Percentiles rank a stretch among this genome's conserved stretches.
phyloP scores from a whole-genome alignment of 2,888 invertebrate genomes.

The Melieria omissa region DNA sequence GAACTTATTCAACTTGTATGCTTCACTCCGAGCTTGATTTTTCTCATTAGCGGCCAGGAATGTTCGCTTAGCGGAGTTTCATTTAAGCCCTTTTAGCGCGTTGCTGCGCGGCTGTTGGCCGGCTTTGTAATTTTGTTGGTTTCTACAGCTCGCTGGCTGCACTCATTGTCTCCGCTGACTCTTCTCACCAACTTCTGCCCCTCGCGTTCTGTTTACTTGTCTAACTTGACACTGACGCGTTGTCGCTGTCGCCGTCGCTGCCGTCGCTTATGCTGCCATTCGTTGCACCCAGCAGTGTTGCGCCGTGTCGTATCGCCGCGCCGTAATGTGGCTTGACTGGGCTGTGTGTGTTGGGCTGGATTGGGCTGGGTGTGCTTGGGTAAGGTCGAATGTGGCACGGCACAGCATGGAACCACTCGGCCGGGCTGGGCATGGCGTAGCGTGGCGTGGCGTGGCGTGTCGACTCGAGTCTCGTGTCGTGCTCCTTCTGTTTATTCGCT shows the following conservation, averaged over 20 bases:
- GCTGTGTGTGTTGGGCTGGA: neutral
- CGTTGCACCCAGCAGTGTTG: too few relatives aligned
- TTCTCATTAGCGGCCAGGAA: too few relatives aligned
- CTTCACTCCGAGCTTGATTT: too few relatives aligned
- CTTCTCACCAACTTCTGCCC: neutral
- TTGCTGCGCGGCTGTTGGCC: too few relatives aligned
- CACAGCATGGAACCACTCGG: neutral
- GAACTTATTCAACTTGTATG: too few relatives aligned
- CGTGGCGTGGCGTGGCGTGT: slow-evolving; percentile 39
- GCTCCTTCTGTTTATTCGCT: slow-evolving; percentile 59
- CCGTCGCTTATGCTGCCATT: too few relatives aligned
- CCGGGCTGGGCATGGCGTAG: slow-evolving; percentile 32
- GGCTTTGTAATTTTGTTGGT: too few relatives aligned
- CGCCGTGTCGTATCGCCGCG: too few relatives aligned
- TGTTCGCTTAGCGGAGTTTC: too few relatives aligned
- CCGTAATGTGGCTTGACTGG: neutral
- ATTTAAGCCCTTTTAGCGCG: too few relatives aligned
- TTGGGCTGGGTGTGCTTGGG: neutral
- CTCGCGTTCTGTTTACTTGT: slow-evolving; percentile 23
- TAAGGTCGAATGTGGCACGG: too few relatives aligned
- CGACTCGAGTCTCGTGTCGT: slow-evolving; percentile 36
- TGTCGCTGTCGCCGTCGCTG: neutral
- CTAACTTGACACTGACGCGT: slow-evolving; percentile 19
- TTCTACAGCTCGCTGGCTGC: too few relatives aligned
- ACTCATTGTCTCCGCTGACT: neutral